Conservation (phyloP, 2,113 vertebrate genomes). For the Rhadina sibilatrix region DNA sequence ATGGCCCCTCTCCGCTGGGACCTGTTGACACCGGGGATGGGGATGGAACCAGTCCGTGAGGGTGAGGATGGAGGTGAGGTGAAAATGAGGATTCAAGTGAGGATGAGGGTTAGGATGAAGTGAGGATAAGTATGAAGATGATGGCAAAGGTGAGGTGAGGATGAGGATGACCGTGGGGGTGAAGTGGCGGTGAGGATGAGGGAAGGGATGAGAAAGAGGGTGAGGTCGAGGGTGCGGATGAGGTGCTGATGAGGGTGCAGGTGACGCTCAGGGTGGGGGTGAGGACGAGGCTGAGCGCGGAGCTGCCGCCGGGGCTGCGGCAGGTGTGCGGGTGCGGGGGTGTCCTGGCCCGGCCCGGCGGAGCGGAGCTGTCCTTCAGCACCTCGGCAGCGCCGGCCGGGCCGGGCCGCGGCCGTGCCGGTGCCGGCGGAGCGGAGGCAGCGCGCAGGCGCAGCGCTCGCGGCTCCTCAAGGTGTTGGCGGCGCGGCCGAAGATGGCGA, state of each 20-base stretch:
- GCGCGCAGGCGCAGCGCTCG: background rate
- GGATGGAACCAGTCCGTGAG: background rate
- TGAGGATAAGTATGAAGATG: background rate
- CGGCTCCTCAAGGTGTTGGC: background rate
- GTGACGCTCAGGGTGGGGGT: background rate
- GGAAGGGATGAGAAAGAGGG: background rate
- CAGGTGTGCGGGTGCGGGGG: background rate
- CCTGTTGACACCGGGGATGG: background rate
- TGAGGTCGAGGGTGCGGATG: background rate
- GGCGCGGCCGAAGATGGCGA: background rate
- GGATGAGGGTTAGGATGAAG: background rate
- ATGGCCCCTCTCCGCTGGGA: accelerated
- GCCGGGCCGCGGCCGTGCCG: background rate
- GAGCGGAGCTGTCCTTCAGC: conserved; percentile 49
- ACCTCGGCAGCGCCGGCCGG: background rate
- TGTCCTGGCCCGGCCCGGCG: background rate
- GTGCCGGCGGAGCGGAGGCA: background rate
- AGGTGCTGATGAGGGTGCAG: background rate
- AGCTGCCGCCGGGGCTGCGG: background rate
- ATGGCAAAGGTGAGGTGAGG: background rate
- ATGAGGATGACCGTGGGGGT: too few species aligned
- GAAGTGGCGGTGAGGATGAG: background rate
- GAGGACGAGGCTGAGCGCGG: background rate
- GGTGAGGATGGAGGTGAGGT: background rate
- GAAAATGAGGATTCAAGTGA: background rate